A percentile compares a stretch with the other conserved stretches of the same genome.
Conservation (phyloP, 2,888 invertebrate species). For the Ceriagrion tenellum region DNA sequence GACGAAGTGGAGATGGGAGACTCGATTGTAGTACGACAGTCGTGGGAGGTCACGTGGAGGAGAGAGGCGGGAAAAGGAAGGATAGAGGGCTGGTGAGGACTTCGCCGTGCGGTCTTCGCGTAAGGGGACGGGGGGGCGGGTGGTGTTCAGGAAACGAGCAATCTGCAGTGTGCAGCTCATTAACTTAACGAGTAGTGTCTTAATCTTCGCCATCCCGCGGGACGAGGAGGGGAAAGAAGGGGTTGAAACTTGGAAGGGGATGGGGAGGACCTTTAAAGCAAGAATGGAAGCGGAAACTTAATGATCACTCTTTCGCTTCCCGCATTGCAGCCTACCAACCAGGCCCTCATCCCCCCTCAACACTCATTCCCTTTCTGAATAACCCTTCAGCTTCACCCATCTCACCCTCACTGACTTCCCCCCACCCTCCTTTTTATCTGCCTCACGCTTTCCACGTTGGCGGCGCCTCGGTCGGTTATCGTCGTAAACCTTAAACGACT, state of each 20-base stretch:
- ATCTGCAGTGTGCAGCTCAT: slow-evolving; percentile 68
- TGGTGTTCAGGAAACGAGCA: slow-evolving; percentile 59
- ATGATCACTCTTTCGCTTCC: slow-evolving; percentile 11
- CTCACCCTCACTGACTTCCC: not conserved
- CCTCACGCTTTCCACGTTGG: slow-evolving; percentile 50
- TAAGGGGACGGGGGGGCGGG: not conserved
- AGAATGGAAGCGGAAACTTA: slow-evolving; percentile 37
- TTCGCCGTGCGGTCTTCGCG: slow-evolving; percentile 48
- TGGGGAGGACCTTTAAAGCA: not conserved
- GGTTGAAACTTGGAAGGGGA: not conserved
- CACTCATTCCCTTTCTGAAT: not conserved
- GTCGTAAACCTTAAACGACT: slow-evolving; percentile 63
- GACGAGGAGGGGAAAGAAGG: not conserved
- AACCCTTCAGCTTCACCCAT: not conserved
- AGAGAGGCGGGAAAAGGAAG: not conserved
- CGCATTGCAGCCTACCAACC: not conserved
- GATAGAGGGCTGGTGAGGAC: not conserved
- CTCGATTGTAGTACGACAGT: not conserved
- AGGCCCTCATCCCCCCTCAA: not conserved
- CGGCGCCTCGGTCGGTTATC: slow-evolving; percentile 51
- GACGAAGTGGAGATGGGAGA: not conserved
- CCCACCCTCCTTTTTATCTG: slow-evolving; percentile 28
- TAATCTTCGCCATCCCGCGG: slow-evolving; percentile 52
- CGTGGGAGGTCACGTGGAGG: not conserved
- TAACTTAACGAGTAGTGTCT: slow-evolving; percentile 68